A percentile compares a stretch with the other conserved stretches of the same genome.
These are phyloP conservation scores for Aspidiotus destructor DNA, from an alignment of 2,888 invertebrate species.

Conservation along the genomic window DNA sequence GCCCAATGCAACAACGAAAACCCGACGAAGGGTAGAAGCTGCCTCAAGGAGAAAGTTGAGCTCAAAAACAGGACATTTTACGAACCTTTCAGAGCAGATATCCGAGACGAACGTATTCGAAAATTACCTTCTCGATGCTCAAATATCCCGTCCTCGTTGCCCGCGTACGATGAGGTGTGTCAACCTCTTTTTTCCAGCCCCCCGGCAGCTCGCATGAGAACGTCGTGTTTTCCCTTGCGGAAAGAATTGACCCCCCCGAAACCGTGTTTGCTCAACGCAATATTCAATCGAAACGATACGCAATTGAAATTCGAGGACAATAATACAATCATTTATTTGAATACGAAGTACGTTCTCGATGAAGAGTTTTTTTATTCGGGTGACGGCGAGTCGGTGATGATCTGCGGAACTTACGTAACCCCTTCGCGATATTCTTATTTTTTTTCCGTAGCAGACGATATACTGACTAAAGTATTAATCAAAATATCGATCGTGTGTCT, in stretches of 20 bases:
- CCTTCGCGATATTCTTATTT: background rate
- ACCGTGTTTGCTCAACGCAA: background rate
- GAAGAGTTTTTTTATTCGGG: background rate
- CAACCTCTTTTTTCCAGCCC: too few relatives aligned
- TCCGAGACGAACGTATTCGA: background rate
- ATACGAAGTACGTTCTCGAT: background rate
- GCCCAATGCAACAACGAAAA: background rate
- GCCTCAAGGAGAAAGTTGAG: too few relatives aligned
- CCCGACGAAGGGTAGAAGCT: too few relatives aligned
- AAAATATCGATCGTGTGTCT: constrained; percentile 44
- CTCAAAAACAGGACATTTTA: too few relatives aligned
- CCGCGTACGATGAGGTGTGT: too few relatives aligned
- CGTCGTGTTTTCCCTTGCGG: too few relatives aligned
- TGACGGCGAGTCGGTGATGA: background rate
- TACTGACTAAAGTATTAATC: constrained; percentile 11
- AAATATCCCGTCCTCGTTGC: too few relatives aligned
- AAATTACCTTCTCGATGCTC: background rate
- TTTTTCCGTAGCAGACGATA: background rate
- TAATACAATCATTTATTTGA: constrained; percentile 9
- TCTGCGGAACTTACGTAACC: constrained; percentile 15
- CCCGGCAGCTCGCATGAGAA: too few relatives aligned
- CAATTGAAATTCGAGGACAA: background rate
- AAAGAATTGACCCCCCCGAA: too few relatives aligned
- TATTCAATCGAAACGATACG: background rate
- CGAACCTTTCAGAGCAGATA: background rate